Percentiles rank a stretch among this genome's conserved stretches.
Conservation (phyloP, 1,140 invertebrate genomes). For the Ooceraea biroi region DNA sequence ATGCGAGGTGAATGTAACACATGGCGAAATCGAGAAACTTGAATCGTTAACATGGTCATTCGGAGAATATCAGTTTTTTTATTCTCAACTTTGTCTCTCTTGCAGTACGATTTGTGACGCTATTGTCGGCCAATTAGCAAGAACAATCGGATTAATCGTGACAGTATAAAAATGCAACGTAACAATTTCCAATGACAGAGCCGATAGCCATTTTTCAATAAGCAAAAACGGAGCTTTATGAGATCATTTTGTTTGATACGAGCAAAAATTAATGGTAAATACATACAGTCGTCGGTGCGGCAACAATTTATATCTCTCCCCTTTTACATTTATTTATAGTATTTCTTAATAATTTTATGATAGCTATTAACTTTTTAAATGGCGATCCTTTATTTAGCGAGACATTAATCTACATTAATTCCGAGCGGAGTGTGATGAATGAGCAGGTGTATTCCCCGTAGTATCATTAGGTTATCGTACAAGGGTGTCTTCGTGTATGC, state of each 20-base stretch:
- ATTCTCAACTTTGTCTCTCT: neutral
- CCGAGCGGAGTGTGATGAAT: conserved; percentile 35
- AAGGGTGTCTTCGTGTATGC: conserved; percentile 1
- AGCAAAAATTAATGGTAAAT: conserved; percentile 24
- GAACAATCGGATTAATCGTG: conserved; percentile 17
- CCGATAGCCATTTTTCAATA: conserved; percentile 36
- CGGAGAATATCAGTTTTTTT: conserved; percentile 3
- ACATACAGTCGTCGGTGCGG: neutral
- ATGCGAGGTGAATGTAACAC: neutral
- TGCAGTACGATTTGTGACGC: neutral
- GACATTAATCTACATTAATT: conserved; percentile 54
- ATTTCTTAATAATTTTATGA: conserved; percentile 40
- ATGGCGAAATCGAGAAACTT: too few relatives aligned
- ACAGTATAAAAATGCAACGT: neutral
- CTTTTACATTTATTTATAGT: conserved; percentile 15
- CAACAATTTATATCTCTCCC: neutral
- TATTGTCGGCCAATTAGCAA: neutral
- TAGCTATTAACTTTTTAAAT: conserved; percentile 31
- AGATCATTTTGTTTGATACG: neutral
- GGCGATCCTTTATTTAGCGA: neutral
- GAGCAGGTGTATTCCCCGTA: neutral
- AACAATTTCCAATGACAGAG: neutral
- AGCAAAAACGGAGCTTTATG: conserved; percentile 15
- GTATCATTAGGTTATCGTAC: conserved; percentile 2
- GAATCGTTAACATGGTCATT: too few relatives aligned